phyloP scores from a whole-genome alignment of 2,113 vertebrate species.

The Dicaeum eximium region DNA sequence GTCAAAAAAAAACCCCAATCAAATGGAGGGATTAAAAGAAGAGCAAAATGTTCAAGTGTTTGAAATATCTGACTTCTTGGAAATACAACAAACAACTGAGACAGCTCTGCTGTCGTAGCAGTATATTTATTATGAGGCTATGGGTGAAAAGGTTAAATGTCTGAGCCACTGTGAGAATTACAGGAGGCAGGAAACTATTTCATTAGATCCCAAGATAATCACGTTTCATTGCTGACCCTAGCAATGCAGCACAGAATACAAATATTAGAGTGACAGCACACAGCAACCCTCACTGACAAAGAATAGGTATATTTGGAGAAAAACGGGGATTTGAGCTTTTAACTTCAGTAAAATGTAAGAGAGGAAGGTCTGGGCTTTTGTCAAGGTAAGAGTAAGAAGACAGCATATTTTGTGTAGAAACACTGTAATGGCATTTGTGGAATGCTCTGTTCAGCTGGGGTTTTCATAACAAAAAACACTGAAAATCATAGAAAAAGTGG shows the following conservation, averaged over 20 bases:
- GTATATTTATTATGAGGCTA: neutral
- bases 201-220: slow-evolving; percentile 44
- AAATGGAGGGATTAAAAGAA: neutral
- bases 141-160: slow-evolving; percentile 43
- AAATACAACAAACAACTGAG: neutral
- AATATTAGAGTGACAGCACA: slow-evolving; percentile 30
- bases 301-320: neutral
- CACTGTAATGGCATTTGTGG: neutral
- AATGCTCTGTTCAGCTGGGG: neutral
- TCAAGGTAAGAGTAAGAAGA: neutral
- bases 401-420: neutral
- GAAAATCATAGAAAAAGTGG: neutral
- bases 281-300: neutral
- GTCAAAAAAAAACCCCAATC: neutral
- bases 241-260: neutral
- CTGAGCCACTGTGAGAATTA: slow-evolving; percentile 7
- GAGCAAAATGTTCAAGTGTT: neutral
- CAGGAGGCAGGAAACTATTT: slow-evolving; percentile 39
- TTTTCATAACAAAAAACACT: neutral
- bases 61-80: neutral
- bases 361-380: neutral
- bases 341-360: neutral
- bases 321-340: neutral
- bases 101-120: neutral
- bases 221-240: neutral